phyloP scores from a whole-genome alignment of 2,797 vertebrate species.

The Typhlichthys eigenmanni region DNA sequence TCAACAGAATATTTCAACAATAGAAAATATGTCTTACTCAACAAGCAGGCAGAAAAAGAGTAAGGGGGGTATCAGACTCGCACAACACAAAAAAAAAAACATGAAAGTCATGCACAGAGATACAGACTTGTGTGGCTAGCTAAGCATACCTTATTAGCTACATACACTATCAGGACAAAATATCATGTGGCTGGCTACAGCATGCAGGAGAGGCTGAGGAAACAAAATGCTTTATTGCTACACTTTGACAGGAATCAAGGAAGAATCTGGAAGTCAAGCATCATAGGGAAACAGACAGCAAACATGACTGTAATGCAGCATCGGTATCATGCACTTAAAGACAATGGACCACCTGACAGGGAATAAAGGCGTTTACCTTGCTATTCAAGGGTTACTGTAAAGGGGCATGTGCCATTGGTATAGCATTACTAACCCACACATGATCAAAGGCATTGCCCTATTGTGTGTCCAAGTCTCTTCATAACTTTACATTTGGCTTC shows the following conservation, averaged over 20 bases:
- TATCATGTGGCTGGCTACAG: slow-evolving; percentile 62
- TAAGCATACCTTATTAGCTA: slow-evolving; percentile 64
- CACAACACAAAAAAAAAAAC: slow-evolving; percentile 56
- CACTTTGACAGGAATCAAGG: slow-evolving; percentile 65
- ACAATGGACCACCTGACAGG: slow-evolving; percentile 35
- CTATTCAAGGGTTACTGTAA: slow-evolving; percentile 26
- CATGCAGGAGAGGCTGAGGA: slow-evolving; percentile 64
- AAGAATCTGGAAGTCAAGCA: slow-evolving; percentile 75
- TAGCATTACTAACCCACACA: slow-evolving; percentile 20
- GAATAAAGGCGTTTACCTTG: slow-evolving; percentile 38
- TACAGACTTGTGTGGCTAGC: slow-evolving; percentile 56
- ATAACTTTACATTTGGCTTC: slow-evolving; percentile 49
- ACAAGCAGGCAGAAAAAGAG: slow-evolving; percentile 45
- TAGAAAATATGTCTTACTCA: slow-evolving; percentile 61
- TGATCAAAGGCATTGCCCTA: slow-evolving; percentile 51
- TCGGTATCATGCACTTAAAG: slow-evolving; percentile 66
- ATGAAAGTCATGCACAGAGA: slow-evolving; percentile 67
- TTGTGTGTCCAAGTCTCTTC: slow-evolving; percentile 40
- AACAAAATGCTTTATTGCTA: slow-evolving; percentile 73
- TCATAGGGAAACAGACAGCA: slow-evolving; percentile 64
- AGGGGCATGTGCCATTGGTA: slow-evolving; percentile 15
- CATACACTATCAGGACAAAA: slow-evolving; percentile 65
- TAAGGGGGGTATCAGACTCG: slow-evolving; percentile 51
- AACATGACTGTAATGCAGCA: slow-evolving; percentile 58
- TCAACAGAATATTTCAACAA: slow-evolving; percentile 51